Base-by-base conservation (phyloP, 2,797 vertebrate genomes). In the Enteromius afrohamiltoni region DNA sequence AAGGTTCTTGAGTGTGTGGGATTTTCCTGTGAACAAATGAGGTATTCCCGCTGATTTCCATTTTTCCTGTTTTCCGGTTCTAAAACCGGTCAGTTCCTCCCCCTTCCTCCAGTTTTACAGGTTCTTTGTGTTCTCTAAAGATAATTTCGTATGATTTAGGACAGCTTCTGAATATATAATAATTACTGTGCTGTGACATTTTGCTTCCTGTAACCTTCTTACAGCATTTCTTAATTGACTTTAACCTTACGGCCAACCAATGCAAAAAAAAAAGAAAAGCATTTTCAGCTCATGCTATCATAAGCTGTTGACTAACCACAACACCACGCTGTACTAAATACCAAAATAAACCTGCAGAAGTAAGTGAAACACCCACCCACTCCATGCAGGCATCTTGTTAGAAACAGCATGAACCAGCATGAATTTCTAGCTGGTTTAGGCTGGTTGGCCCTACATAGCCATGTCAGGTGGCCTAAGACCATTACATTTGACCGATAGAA, bases 311-410 rank as follows among this genome's bases (percentile, higher is more conserved):
- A 53, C 60, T 42, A 73, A 74, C 37, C 75, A 67, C 31, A 51
- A 34, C 21, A 60, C 40, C 45, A 75, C 8, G 5, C 70, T 53
- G 21, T 21, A 65, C 70, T 3, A 40, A 75, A 82, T 70, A 40
- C 58, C 19, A 34, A 47, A 82, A 74, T 74, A 65, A 75, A 82
- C 31, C 29, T 53, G 47, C 23, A 82, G 71, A 76, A 67, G 45
- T 76, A 21, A 75, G 60, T 13, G 17, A 76, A 65, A 82, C 71
- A 67, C 69, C 71, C 80, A 55, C 80, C 71, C 70, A 82, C 80
- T 82, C 51, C 65, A 49, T n/a, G 31, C 47, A 75, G 58, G 3
- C 73, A 29, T 53, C 31, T 19, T 55, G 73, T 34, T 75, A 7
- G 23, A 75, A 77, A 62, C 11, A 34, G 3, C 3, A 34, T 34